Conservation (phyloP, 2,888 invertebrate species). For the Eristalis pertinax region DNA sequence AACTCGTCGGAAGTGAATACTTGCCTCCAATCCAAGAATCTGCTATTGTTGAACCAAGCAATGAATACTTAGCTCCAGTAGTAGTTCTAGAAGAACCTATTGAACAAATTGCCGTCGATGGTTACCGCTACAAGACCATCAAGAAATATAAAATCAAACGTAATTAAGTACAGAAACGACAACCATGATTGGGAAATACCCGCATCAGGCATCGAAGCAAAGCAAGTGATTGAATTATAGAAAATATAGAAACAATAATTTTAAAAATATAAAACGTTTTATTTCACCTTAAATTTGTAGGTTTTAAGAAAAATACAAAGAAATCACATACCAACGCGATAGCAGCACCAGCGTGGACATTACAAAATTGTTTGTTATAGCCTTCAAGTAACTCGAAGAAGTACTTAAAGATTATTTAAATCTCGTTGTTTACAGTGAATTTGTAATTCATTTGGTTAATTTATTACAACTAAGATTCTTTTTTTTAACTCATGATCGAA, state of each 20-base stretch:
- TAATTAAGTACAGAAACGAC: conserved; percentile 15
- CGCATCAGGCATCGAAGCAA: conserved; percentile 16
- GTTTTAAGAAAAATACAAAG: background rate
- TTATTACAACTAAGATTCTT: too few relatives aligned
- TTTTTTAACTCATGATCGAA: too few relatives aligned
- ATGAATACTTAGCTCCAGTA: conserved; percentile 42
- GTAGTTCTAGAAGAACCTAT: conserved; percentile 30
- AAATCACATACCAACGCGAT: background rate
- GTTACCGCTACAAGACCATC: conserved; percentile 71
- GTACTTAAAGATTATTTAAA: too few relatives aligned
- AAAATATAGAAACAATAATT: conserved; percentile 32
- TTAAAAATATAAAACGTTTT: background rate
- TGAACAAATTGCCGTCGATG: conserved; percentile 56
- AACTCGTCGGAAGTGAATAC: conserved; percentile 41
- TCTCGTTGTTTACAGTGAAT: too few relatives aligned
- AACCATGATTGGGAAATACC: background rate
- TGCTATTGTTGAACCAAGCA: conserved; percentile 24
- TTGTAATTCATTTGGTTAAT: too few relatives aligned
- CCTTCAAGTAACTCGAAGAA: too few relatives aligned
- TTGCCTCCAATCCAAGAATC: conserved; percentile 44
- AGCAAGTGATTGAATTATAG: conserved; percentile 51
- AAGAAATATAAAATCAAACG: conserved; percentile 64
- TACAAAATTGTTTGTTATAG: too few relatives aligned
- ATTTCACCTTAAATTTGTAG: background rate
- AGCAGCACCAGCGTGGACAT: too few relatives aligned